These are phyloP conservation scores for Artemia franciscana DNA, from an alignment of 1,140 invertebrate genomes.

Conservation along the genomic window DNA sequence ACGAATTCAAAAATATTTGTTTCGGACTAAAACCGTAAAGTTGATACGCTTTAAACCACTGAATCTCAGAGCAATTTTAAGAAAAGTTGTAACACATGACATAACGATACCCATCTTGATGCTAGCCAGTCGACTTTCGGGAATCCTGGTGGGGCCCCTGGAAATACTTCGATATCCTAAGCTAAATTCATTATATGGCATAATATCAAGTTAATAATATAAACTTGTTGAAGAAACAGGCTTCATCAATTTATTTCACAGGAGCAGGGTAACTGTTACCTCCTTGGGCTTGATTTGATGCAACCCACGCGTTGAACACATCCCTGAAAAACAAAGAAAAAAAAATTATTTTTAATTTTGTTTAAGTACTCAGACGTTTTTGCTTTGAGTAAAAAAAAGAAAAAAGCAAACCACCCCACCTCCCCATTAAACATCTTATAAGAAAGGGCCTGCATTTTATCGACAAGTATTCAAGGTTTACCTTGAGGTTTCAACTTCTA, in stretches of 20 bases:
- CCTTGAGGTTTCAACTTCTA: no score
- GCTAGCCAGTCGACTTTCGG: no score
- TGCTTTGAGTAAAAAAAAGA: neutral
- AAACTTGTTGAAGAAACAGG: neutral
- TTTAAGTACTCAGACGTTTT: slow-evolving; percentile 1
- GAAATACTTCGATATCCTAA: no score
- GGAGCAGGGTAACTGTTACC: neutral
- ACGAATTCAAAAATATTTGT: no score
- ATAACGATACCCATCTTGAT: no score
- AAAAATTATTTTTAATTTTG: slow-evolving; percentile 9
- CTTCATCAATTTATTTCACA: neutral
- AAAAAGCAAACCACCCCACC: neutral
- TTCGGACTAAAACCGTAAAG: no score
- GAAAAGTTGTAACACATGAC: no score
- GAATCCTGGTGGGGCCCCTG: no score
- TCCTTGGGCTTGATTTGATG: slow-evolving; percentile 34
- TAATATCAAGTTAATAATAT: no score
- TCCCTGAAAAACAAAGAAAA: slow-evolving; percentile 34
- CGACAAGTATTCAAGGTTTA: neutral
- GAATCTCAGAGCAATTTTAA: no score
- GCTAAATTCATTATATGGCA: no score
- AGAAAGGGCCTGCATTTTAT: neutral
- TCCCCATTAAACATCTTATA: neutral
- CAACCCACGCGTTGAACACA: slow-evolving; percentile 70
- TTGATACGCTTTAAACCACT: no score